Conservation (phyloP, 2,888 invertebrate genomes). For the Acleris emargana region DNA sequence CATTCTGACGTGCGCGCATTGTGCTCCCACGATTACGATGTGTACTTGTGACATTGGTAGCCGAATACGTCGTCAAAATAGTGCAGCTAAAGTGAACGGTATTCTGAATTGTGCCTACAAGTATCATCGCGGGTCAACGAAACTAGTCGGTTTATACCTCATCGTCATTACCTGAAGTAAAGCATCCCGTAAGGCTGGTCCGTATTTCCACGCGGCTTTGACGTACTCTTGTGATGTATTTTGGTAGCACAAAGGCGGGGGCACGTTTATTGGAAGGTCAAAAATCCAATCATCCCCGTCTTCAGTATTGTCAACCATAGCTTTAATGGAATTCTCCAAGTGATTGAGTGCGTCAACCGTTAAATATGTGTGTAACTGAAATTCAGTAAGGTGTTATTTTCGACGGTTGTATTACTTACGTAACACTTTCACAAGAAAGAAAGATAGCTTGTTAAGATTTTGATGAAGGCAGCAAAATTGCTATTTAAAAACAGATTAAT, state of each 20-base stretch:
- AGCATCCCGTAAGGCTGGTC: constrained; percentile 54
- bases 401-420: background rate
- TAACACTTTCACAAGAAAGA: no score
- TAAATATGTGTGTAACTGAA: constrained; percentile 69
- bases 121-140: no score
- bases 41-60: no score
- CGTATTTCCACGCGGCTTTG: constrained; percentile 57
- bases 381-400: constrained; percentile 12
- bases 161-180: constrained; percentile 40
- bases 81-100: no score
- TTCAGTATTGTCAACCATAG: constrained; percentile 44
- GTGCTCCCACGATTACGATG: no score
- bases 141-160: no score
- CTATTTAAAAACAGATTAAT: no score
- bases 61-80: no score
- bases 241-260: constrained; percentile 86
- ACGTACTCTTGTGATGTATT: constrained; percentile 72
- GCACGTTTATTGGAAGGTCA: constrained; percentile 38
- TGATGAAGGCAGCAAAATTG: no score
- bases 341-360: constrained; percentile 70
- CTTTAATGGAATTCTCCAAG: constrained; percentile 64
- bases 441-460: no score
- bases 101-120: no score
- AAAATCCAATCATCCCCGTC: constrained; percentile 68
- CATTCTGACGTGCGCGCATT: no score